Evolutionary conservation across 2,113 vertebrate genomes (phyloP).

Genomic region (Bostrychus sinensis): DNA sequence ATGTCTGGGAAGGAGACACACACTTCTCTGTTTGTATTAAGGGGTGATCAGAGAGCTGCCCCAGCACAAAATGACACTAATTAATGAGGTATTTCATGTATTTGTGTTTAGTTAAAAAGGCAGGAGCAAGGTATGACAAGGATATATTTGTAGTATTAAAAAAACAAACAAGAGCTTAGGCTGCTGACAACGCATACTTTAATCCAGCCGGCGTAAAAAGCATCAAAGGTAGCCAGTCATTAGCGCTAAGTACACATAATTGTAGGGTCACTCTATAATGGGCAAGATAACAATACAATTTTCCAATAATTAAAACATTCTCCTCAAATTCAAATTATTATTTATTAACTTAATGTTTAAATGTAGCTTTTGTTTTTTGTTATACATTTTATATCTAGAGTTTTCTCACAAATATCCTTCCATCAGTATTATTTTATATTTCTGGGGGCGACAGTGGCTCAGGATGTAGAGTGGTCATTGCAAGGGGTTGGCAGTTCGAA

Average conservation of each 20-base stretch:
- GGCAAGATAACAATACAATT: too few relatives aligned
- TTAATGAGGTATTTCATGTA: background rate
- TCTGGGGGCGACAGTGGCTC: too few relatives aligned
- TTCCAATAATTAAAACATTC: too few relatives aligned
- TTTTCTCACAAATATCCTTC: too few relatives aligned
- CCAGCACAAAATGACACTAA: conserved; percentile 1
- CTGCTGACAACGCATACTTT: background rate
- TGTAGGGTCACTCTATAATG: too few relatives aligned
- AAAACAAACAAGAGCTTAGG: background rate
- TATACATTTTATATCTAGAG: too few relatives aligned
- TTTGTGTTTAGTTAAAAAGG: conserved; percentile 9
- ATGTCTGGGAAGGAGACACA: background rate
- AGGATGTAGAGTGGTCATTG: too few relatives aligned
- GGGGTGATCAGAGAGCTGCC: background rate
- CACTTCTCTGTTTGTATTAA: background rate
- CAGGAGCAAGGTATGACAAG: background rate
- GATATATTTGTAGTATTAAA: background rate
- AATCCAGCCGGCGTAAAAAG: conserved; percentile 7
- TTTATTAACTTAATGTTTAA: too few relatives aligned
- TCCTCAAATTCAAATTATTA: too few relatives aligned
- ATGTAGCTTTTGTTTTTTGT: too few relatives aligned
- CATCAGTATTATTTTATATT: too few relatives aligned
- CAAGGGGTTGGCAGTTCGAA: too few relatives aligned
- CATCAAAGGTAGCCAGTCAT: conserved; percentile 7
- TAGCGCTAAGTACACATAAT: background rate